These are phyloP conservation scores for Erinaceus europaeus DNA, from an alignment of 2,113 vertebrate species.

Conservation along the genomic window DNA sequence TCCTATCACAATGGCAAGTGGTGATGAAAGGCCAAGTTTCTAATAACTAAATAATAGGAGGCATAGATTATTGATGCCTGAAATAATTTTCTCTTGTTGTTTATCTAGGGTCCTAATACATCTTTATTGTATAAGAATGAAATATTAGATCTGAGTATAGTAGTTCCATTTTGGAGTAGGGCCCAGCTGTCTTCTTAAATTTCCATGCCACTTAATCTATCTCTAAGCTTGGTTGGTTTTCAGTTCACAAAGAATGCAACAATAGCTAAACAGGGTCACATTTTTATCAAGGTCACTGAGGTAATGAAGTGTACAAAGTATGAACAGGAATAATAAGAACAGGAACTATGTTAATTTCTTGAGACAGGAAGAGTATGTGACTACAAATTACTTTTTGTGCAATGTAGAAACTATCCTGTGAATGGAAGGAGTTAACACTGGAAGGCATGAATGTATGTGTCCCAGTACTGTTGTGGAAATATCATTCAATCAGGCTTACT, in stretches of 20 bases:
- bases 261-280: constrained; percentile 46
- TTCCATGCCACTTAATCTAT: constrained; percentile 69
- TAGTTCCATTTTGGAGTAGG: constrained; percentile 49
- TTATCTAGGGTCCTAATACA: constrained; percentile 11
- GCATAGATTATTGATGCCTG: constrained; percentile 1
- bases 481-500: neutral
- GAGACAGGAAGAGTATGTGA: neutral
- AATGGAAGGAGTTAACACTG: neutral
- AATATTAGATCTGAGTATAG: constrained; percentile 48
- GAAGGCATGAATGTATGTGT: constrained; percentile 16
- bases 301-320: constrained; percentile 59
- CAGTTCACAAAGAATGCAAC: constrained; percentile 47
- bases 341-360: constrained; percentile 31
- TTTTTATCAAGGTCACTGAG: constrained; percentile 64
- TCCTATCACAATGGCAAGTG: neutral
- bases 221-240: constrained; percentile 61
- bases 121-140: constrained; percentile 22
- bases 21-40: neutral
- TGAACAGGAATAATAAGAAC: constrained; percentile 39
- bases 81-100: constrained; percentile 20
- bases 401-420: neutral
- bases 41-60: constrained; percentile 16
- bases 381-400: neutral
- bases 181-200: constrained; percentile 70
- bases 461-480: neutral